Conservation (phyloP, 2,797 vertebrate species). For the Podarcis siculus region DNA sequence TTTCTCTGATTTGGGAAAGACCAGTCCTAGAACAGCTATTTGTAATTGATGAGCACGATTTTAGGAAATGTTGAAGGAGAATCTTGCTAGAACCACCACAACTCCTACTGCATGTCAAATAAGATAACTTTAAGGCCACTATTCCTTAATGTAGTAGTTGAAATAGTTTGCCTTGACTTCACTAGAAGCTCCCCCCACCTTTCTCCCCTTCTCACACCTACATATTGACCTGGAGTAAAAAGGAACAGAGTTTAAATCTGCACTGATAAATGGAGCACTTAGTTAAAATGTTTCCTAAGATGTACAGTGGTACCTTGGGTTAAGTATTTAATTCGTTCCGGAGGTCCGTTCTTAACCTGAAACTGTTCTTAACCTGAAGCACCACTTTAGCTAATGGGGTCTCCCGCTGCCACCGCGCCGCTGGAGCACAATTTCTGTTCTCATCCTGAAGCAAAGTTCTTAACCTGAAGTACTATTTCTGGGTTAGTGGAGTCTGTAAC, state of each 20-base stretch:
- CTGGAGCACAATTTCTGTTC: too few species aligned
- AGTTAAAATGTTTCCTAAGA: neutral
- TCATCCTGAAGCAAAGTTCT: too few species aligned
- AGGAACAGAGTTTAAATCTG: neutral
- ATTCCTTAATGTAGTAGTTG: neutral
- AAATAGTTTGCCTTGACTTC: neutral
- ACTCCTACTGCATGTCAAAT: too few species aligned
- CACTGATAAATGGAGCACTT: neutral
- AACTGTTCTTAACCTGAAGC: too few species aligned
- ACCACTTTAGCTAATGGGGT: too few species aligned
- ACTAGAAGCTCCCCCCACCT: neutral
- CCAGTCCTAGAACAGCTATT: neutral
- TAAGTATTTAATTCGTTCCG: too few species aligned
- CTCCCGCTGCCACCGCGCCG: too few species aligned
- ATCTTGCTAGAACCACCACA: neutral
- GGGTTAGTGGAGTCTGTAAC: too few species aligned
- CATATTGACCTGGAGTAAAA: neutral
- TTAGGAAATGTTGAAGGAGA: too few species aligned
- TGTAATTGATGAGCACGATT: neutral
- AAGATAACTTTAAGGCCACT: neutral
- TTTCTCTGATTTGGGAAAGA: neutral
- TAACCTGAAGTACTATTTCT: too few species aligned
- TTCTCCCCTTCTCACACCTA: neutral
- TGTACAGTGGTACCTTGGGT: too few species aligned
- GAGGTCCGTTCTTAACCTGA: too few species aligned